A percentile compares a stretch with the other conserved stretches of the same genome.
These are phyloP conservation scores for Trissolcus japonicus DNA, from an alignment of 2,888 invertebrate genomes.

Conservation along the genomic window DNA sequence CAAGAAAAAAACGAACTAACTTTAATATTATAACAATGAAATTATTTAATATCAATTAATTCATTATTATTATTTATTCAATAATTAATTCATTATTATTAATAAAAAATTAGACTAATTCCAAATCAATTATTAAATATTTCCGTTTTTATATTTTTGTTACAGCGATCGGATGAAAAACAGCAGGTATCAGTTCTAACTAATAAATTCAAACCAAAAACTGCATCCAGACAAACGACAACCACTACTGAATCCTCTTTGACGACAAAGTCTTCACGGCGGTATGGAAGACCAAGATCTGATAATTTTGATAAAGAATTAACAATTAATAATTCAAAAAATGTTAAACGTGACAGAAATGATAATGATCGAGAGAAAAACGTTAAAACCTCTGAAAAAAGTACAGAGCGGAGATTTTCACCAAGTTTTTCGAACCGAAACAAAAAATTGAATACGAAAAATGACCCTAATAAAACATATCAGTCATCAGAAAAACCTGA, in stretches of 20 bases:
- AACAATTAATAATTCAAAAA: conserved; percentile 15
- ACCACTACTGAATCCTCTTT: conserved; percentile 50
- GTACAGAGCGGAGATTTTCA: conserved; percentile 35
- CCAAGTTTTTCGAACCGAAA: conserved; percentile 10
- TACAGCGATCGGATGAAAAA: conserved; percentile 65
- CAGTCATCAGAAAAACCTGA: conserved; percentile 56
- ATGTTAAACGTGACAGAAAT: conserved; percentile 29
- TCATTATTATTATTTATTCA: too few species aligned
- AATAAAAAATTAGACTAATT: too few species aligned
- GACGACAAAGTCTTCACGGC: conserved; percentile 41
- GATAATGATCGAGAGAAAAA: conserved; percentile 17
- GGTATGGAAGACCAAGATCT: conserved; percentile 29
- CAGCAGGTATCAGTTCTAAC: conserved; percentile 60
- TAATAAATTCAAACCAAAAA: conserved; percentile 63
- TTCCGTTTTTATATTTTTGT: conserved; percentile 23
- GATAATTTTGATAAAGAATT: conserved; percentile 14
- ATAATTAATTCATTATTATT: too few species aligned
- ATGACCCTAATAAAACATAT: not conserved
- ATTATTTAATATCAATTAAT: too few species aligned
- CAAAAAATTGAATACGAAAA: conserved; percentile 13
- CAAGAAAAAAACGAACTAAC: too few species aligned
- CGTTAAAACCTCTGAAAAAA: conserved; percentile 22
- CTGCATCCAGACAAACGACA: conserved; percentile 56
- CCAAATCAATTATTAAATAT: too few species aligned
- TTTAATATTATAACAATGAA: too few species aligned